A percentile compares a stretch with the other conserved stretches of the same genome.
Conservation (phyloP, 2,888 invertebrate genomes). For the Lucinisca nassula region DNA sequence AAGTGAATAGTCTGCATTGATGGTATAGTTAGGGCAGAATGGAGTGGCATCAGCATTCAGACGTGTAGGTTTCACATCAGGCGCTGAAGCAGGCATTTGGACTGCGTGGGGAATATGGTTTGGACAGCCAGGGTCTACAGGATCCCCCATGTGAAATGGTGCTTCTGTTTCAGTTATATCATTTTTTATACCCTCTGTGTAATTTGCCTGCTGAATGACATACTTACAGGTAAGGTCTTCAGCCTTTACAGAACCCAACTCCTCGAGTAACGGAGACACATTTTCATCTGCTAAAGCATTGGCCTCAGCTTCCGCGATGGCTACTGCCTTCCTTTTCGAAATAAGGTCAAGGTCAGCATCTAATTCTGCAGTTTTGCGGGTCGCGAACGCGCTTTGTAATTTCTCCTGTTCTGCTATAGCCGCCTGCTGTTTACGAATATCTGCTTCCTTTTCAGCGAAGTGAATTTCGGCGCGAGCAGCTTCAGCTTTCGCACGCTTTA, state of each 20-base stretch:
- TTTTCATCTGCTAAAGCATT: background rate
- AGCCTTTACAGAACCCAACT: background rate
- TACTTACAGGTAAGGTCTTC: background rate
- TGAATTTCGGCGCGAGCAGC: slow-evolving; percentile 16
- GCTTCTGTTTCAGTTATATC: no score
- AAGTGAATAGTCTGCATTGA: no score
- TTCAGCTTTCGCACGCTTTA: background rate
- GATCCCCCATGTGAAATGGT: background rate
- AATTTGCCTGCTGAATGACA: background rate
- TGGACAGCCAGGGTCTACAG: background rate
- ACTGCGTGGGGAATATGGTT: background rate
- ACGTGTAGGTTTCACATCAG: no score
- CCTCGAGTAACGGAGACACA: background rate
- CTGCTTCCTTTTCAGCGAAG: slow-evolving; percentile 26
- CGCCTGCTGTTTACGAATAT: slow-evolving; percentile 19
- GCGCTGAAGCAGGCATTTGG: background rate
- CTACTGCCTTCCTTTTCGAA: slow-evolving; percentile 22
- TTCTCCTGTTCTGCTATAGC: slow-evolving; percentile 9
- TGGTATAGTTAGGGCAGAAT: background rate
- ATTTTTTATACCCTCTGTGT: background rate
- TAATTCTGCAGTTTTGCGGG: slow-evolving; percentile 13
- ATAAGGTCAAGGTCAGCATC: slow-evolving; percentile 28
- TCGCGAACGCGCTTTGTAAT: background rate
- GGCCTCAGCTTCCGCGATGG: slow-evolving; percentile 18
- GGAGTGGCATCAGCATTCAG: background rate